phyloP scores from a whole-genome alignment of 2,797 vertebrate genomes.

The Arrhamphus sclerolepis region DNA sequence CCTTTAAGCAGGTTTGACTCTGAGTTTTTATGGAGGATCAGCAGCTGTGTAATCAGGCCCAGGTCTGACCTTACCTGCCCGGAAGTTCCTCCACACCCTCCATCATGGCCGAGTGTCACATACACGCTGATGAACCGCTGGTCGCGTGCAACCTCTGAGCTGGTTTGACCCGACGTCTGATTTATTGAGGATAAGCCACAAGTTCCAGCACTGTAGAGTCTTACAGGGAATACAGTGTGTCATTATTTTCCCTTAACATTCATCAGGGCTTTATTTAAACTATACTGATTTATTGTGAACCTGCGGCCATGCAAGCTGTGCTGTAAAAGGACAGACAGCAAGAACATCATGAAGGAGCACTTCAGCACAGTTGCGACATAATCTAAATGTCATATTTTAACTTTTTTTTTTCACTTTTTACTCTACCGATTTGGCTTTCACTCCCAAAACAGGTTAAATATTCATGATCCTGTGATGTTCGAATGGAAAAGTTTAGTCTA shows the following conservation, averaged over 20 bases:
- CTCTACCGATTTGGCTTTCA: background rate
- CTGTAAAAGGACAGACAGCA: conserved; percentile 31
- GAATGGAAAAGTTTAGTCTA: no score
- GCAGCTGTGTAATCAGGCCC: conserved; percentile 81
- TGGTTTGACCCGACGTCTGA: conserved; percentile 51
- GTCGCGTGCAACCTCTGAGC: conserved; percentile 57
- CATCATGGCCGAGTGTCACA: conserved; percentile 62
- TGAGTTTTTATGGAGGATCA: conserved; percentile 44
- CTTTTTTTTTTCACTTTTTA: background rate
- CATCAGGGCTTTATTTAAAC: conserved; percentile 60
- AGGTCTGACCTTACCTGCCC: conserved; percentile 70
- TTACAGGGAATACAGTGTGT: conserved; percentile 25
- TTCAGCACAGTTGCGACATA: background rate
- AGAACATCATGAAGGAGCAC: conserved; percentile 23
- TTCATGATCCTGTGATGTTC: background rate
- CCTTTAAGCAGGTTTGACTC: conserved; percentile 42
- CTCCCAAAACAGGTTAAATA: background rate
- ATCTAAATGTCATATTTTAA: background rate
- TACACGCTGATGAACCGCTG: conserved; percentile 62
- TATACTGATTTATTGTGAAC: conserved; percentile 47
- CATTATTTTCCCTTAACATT: conserved; percentile 35
- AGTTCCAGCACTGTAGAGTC: conserved; percentile 35
- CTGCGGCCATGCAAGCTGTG: conserved; percentile 24
- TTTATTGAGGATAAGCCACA: conserved; percentile 55
- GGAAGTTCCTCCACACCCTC: conserved; percentile 64